Evolutionary conservation across 2,113 vertebrate genomes (phyloP).

Genomic region (Craseonycteris thonglongyai): DNA sequence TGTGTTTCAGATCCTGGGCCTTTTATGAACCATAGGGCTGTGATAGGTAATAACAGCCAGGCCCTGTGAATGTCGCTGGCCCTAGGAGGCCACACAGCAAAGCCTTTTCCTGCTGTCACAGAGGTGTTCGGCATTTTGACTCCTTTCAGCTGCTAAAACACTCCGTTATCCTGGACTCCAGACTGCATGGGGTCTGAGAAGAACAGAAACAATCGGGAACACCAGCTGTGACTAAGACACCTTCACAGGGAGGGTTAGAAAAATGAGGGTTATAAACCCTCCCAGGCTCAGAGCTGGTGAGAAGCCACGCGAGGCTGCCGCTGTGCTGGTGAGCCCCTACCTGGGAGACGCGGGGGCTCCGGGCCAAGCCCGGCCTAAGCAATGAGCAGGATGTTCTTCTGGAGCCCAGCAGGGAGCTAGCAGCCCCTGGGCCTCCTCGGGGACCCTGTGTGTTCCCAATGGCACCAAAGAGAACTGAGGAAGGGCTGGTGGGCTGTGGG

Average conservation of each 20-base stretch:
- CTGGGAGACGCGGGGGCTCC: rapidly evolving
- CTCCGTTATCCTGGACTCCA: not conserved
- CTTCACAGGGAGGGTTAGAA: not conserved
- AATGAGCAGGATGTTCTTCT: rapidly evolving
- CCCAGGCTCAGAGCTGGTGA: not conserved
- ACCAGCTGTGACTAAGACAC: not conserved
- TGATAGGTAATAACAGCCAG: not conserved
- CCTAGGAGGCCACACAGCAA: rapidly evolving
- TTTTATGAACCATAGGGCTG: not conserved
- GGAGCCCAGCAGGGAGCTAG: not conserved
- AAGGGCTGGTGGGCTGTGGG: not conserved
- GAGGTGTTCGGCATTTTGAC: not conserved
- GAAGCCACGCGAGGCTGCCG: rapidly evolving
- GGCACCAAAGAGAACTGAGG: not conserved
- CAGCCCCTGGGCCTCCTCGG: not conserved
- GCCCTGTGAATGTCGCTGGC: not conserved
- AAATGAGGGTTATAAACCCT: not conserved
- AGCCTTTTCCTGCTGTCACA: not conserved
- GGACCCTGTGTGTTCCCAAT: not conserved
- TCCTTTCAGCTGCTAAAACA: not conserved
- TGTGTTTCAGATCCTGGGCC: not conserved
- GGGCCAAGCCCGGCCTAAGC: not conserved
- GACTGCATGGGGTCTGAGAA: not conserved
- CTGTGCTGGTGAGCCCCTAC: rapidly evolving
- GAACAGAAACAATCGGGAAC: not conserved